Percentiles rank a stretch among this genome's conserved stretches.
phyloP scores from a whole-genome alignment of 2,113 vertebrate genomes.

The Ciconia stormi region DNA sequence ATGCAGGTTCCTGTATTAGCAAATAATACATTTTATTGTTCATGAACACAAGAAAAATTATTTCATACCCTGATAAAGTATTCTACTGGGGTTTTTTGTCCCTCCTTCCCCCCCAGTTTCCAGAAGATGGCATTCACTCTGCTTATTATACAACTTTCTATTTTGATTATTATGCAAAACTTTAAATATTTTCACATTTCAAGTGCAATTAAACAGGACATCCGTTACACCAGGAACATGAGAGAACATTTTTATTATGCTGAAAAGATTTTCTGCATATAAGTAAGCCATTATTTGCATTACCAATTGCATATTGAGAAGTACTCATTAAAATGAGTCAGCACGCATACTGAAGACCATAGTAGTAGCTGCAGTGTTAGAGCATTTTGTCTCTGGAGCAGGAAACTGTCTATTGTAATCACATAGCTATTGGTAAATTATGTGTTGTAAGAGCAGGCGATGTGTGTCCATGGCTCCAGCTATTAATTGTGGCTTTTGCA shows the following conservation, averaged over 20 bases:
- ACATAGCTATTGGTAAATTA: neutral
- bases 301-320: neutral
- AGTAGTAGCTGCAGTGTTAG: neutral
- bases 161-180: neutral
- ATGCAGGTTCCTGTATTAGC: neutral
- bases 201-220: neutral
- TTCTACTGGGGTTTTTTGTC: neutral
- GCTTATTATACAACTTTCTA: neutral
- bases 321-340: neutral
- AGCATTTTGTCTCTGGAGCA: neutral
- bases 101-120: accelerated
- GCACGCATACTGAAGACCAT: accelerated
- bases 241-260: neutral
- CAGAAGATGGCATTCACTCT: neutral
- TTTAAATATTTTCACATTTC: neutral
- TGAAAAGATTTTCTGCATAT: neutral
- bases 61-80: neutral
- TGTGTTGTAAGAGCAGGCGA: neutral
- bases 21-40: neutral
- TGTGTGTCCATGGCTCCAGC: accelerated
- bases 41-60: neutral
- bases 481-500: neutral
- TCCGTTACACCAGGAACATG: neutral
- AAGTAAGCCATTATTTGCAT: neutral
- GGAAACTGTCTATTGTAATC: neutral